phyloP scores from a whole-genome alignment of 1,140 invertebrate species.

The Diabrotica virgifera region DNA sequence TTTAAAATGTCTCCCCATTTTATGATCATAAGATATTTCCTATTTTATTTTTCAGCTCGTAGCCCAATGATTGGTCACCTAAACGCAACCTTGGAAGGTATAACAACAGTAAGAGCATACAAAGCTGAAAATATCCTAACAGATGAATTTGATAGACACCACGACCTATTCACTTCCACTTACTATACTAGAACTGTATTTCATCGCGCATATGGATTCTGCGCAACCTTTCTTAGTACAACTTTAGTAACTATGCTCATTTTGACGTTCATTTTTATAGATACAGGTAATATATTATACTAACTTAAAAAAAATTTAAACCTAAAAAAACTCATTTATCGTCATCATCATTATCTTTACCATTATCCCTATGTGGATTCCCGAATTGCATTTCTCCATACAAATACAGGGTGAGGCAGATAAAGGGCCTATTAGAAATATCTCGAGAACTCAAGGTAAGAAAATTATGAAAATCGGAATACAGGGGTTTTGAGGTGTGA shows the following conservation, averaged over 20 bases:
- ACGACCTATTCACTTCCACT: constrained; percentile 67
- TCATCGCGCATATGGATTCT: constrained; percentile 72
- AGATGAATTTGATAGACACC: constrained; percentile 73
- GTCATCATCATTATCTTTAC: neutral
- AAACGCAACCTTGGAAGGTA: constrained; percentile 50
- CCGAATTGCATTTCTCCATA: no score
- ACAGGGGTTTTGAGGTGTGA: no score
- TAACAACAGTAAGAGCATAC: constrained; percentile 70
- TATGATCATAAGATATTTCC: no score
- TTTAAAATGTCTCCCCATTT: no score
- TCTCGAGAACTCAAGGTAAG: no score
- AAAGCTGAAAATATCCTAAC: constrained; percentile 72
- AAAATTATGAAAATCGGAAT: no score
- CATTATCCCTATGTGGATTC: neutral
- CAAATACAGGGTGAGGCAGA: no score
- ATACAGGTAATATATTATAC: constrained; percentile 48
- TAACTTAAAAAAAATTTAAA: neutral
- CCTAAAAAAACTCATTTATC: neutral
- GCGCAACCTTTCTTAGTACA: constrained; percentile 72
- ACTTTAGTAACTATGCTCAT: constrained; percentile 68
- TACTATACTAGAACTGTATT: constrained; percentile 59
- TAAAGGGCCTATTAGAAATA: no score
- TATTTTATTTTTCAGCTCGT: constrained; percentile 52
- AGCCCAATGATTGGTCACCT: constrained; percentile 54
- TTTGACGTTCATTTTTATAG: constrained; percentile 64